phyloP scores from a whole-genome alignment of 2,888 invertebrate genomes.

The Sphinx pinastri region DNA sequence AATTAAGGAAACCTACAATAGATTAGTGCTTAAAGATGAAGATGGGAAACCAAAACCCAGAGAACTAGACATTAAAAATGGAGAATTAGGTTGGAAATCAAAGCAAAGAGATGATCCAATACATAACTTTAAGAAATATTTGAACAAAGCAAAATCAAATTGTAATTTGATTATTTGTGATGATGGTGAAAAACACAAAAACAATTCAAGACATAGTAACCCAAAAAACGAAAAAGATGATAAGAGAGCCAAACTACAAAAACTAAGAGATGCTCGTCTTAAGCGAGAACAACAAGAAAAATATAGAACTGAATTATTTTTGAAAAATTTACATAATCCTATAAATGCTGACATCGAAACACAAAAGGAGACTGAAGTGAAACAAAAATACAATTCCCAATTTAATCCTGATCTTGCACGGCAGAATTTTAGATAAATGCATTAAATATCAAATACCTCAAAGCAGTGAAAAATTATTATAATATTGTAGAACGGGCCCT shows the following conservation, averaged over 20 bases:
- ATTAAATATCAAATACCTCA: too few species aligned
- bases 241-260: slow-evolving; percentile 80
- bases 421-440: slow-evolving; percentile 85
- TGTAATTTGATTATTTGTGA: background rate
- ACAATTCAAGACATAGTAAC: slow-evolving; percentile 32
- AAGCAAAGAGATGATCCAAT: slow-evolving; percentile 90
- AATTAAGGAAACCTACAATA: slow-evolving; percentile 78
- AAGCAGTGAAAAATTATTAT: too few species aligned
- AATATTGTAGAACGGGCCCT: too few species aligned
- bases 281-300: slow-evolving; percentile 92
- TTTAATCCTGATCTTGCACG: slow-evolving; percentile 96
- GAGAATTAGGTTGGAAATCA: slow-evolving; percentile 86
- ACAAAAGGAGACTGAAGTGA: slow-evolving; percentile 63
- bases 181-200: slow-evolving; percentile 25
- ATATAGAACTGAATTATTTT: slow-evolving; percentile 86
- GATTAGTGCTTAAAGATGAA: slow-evolving; percentile 71
- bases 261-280: slow-evolving; percentile 90
- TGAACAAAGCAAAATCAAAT: slow-evolving; percentile 44
- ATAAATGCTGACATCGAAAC: slow-evolving; percentile 37
- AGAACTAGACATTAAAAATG: slow-evolving; percentile 69
- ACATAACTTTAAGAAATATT: slow-evolving; percentile 85
- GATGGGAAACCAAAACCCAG: slow-evolving; percentile 70
- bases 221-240: slow-evolving; percentile 42
- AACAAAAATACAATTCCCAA: slow-evolving; percentile 96
- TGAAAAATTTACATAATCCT: slow-evolving; percentile 86